These are phyloP conservation scores for Phenganax subtilis DNA, from an alignment of 92 coral and sea anemone genomes.

Conservation along the genomic window DNA sequence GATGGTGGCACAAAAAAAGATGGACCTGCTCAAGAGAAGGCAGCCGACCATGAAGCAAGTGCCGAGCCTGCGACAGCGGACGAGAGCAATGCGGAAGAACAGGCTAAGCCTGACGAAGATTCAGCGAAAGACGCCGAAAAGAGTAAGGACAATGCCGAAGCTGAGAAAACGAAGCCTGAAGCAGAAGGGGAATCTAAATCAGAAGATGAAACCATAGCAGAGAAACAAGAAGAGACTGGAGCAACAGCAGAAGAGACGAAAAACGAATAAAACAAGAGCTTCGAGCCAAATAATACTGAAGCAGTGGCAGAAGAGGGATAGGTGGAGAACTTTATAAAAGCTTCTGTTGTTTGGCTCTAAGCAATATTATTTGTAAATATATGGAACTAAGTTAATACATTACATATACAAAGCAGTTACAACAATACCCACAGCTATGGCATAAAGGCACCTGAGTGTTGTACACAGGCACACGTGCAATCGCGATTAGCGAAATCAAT, in stretches of 20 bases:
- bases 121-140: conserved; percentile 70
- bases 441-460: not conserved
- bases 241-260: conserved; percentile 57
- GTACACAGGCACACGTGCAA: not conserved
- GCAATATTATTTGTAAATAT: conserved; percentile 10
- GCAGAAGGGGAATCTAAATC: conserved; percentile 44
- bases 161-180: conserved; percentile 49
- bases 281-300: not conserved
- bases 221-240: conserved; percentile 61
- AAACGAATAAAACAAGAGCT: conserved; percentile 77
- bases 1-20: not conserved
- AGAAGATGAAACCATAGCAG: conserved; percentile 57
- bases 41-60: conserved; percentile 39
- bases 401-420: not conserved
- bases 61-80: conserved; percentile 56
- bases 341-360: not conserved
- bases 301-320: conserved; percentile 18
- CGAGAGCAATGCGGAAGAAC: conserved; percentile 55
- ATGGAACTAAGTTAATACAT: not conserved
- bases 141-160: conserved; percentile 28
- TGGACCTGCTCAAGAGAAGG: conserved; percentile 29
- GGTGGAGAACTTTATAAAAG: not conserved
- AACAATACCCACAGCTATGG: not conserved
- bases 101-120: conserved; percentile 62
- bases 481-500: no score